Percentiles rank a stretch among this genome's conserved stretches.
Evolutionary conservation across 92 coral and sea anemone genomes (phyloP).

Genomic region (Palythoa heliodiscus): DNA sequence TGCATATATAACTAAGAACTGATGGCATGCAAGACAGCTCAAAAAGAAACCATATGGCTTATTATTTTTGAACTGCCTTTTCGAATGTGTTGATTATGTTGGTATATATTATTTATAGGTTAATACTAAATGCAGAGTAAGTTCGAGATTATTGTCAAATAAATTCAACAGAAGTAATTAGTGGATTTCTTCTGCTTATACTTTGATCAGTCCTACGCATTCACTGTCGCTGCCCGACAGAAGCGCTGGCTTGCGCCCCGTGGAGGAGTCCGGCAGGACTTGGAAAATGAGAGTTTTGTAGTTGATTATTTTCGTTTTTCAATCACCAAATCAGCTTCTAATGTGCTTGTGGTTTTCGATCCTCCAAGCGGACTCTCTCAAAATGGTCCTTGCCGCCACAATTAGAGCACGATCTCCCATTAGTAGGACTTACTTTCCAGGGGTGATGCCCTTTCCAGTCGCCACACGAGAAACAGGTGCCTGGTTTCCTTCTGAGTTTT

Average conservation of each 20-base stretch:
- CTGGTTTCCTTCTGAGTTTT: not conserved
- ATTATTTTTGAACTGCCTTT: too few relatives aligned
- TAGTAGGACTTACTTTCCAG: too few relatives aligned
- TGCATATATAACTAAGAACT: too few relatives aligned
- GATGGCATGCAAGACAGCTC: too few relatives aligned
- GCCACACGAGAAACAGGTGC: too few relatives aligned
- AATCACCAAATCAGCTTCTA: slow-evolving; percentile 43
- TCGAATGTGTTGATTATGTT: too few relatives aligned
- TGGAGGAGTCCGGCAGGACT: slow-evolving; percentile 11
- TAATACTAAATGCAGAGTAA: too few relatives aligned
- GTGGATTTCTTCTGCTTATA: slow-evolving; percentile 1
- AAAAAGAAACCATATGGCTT: too few relatives aligned
- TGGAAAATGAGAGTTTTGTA: not conserved
- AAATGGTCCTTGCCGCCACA: slow-evolving; percentile 43
- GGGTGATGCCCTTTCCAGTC: too few relatives aligned
- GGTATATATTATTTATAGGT: too few relatives aligned
- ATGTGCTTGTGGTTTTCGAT: not conserved
- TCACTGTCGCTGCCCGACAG: slow-evolving; percentile 69
- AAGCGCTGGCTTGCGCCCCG: slow-evolving; percentile 51
- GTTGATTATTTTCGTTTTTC: slow-evolving; percentile 27
- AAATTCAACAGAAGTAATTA: too few relatives aligned
- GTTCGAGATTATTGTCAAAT: too few relatives aligned
- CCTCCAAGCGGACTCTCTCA: slow-evolving; percentile 19
- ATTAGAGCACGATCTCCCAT: not conserved
- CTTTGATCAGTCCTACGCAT: not conserved